Base-by-base conservation (phyloP, 37 sponge, comb jelly and placozoan genomes). In the Hormiphora californensis region DNA sequence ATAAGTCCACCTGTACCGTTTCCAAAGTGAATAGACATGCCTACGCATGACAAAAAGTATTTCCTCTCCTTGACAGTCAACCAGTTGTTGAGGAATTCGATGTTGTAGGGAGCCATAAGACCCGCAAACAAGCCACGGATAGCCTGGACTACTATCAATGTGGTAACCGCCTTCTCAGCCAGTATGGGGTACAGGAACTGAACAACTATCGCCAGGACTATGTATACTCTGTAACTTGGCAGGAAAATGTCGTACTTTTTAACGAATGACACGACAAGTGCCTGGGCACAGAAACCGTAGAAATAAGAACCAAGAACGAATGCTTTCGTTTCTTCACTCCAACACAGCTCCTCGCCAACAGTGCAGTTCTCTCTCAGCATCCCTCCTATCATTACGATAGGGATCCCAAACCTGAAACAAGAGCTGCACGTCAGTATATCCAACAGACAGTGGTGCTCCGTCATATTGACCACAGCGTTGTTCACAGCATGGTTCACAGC, bases 341-440 rank as follows among this genome's bases (percentile, higher is more conserved):
- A 73, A 41, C 81, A 73, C 12, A 43, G 43, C 38, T 73, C 81
- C 25, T n/a, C 2, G 11, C 46, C 46, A 46, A 43, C 81, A 30
- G 36, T 36, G 46, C 81, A 73, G 81, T 73, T 73, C 22, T 73
- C 43, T 28, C 43, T n/a, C 22, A 73, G 2, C 81, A 73, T 73
- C 25, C 81, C 81, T 7, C 81, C 81, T 4, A 73, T 73, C 36
- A 33, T 33, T 21, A 46, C 81, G 38, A 73, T n/a, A 22, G 81
- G 32, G 41, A n/a, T n/a, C n/a, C n/a, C n/a, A n/a, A n/a, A n/a
- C n/a, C n/a, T n/a, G n/a, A n/a, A n/a, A n/a, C n/a, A n/a, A n/a
- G n/a, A n/a, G n/a, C n/a, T n/a, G n/a, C n/a, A n/a, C n/a, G n/a
- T n/a, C n/a, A n/a, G n/a, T n/a, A n/a, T n/a, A n/a, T n/a, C n/a